Base-by-base conservation (phyloP, 2,888 invertebrate species). In the Tyria jacobaeae region DNA sequence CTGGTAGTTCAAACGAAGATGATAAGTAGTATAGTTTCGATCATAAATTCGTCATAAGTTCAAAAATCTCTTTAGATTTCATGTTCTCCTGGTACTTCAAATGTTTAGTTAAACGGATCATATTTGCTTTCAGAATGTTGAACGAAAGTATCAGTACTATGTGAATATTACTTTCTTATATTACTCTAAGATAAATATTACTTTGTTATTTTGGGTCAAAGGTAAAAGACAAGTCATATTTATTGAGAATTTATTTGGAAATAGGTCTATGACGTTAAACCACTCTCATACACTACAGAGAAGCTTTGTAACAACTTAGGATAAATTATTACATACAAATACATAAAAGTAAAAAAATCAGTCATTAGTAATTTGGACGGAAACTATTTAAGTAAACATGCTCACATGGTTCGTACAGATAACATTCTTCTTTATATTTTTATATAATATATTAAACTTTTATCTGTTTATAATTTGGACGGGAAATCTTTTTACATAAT, bases 331-430 rank as follows among this genome's bases (percentile, higher is more conserved):
- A 83, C 76, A 81, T 73, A 79, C 75, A 68, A 66, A 82, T 81
- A 85, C 76, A 82, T 86, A 88, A 87, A 64, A 80, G 73, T 79
- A 81, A 70, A 85, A n/a, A 82, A 88, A 85, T 91, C 91, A 92
- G 92, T 92, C 91, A 90, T 90, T 90, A 85, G 86, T 89, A 87
- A 91, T 87, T 92, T 93, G 93, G 93, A 93, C 93, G 93, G 93
- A 93, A 88, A 91, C 89, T 92, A 92, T 85, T 85, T 92, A 93
- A 91, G 92, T 92, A 91, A 34, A 89, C 86, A 72, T 82, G 83
- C 84, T 86, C 80, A 85, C 74, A 80, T 71, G 70, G 65, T 57
- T 25, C 35, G n/a, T 77, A 74, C 59, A 69, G 57, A 66, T 73
- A 81, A 80, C 87, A 90, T 83, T n/a, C 88, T 88, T 89, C 83